Evolutionary conservation across 2,797 vertebrate genomes (phyloP), one percentile per base, ranked within the genome.

Genomic region (Chromobotia macracanthus): DNA sequence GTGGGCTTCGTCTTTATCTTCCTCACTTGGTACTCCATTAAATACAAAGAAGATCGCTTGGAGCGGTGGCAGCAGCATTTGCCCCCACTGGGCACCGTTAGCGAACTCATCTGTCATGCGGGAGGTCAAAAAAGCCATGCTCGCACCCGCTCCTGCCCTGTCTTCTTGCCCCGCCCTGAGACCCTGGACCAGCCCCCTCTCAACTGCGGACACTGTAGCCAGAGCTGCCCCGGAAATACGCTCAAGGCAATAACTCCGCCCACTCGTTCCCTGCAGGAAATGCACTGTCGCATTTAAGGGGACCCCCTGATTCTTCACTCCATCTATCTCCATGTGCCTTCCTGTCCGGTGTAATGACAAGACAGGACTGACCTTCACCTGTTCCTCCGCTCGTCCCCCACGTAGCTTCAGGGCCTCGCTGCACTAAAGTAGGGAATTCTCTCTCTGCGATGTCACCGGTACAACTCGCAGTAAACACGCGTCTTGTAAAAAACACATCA

Each of bases 1-100:
- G 93, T 99, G 0, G 98, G 96, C 89, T 99, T 99, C 84, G 77
- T 99, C 90, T 99, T 99, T 90, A 99, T 99, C 93, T 99, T 98
- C 85, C 92, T 99, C 91, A 98, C 98, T 83, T 99, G 98, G 98
- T 98, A 98, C 90, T 98, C 97, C 51, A 95, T 99, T 86, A 99
- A 97, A 86, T 95, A 94, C 91, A 98, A 97, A 90, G 98, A 99
- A 89, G 94, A 95, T 3, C 94, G 90, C 0, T 87, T 91, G 53
- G 95, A 95, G 89, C 94, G 91, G 85, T 95, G 81, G 92, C 91
- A 89, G 77, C 93, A 94, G 90, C 91, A 87, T 76, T 92, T 94
- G 23, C 92, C 93, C 0, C 94, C 94, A 1, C 92, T 97, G 87
- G 95, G 94, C 93, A 98, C 97, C 0, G 96, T 98, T 91, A 97